Evolutionary conservation across 2,797 vertebrate species (phyloP).

Genomic region (Rhinogobio ventralis): DNA sequence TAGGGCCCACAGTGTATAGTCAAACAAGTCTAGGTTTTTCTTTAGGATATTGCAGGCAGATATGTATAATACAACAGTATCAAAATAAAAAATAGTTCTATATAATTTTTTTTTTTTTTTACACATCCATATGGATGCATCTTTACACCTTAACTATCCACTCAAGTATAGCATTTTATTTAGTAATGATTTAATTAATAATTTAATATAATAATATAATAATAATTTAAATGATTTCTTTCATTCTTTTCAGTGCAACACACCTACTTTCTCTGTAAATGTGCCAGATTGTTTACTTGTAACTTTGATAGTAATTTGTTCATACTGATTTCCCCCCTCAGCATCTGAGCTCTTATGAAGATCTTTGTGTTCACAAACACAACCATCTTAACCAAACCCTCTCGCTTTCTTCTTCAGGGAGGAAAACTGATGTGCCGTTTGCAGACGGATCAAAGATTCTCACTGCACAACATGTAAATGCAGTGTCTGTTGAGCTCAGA

Average conservation of each 20-base stretch:
- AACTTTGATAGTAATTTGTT: neutral
- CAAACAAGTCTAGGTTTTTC: too few species aligned
- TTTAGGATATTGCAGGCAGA: neutral
- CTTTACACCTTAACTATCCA: neutral
- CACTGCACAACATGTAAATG: constrained; percentile 46
- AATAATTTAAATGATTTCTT: neutral
- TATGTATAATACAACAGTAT: neutral
- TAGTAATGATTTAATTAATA: too few species aligned
- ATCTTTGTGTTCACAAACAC: neutral
- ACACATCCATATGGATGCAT: neutral
- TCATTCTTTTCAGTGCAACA: neutral
- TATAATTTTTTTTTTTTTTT: too few species aligned
- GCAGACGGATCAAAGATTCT: constrained; percentile 54
- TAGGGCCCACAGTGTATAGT: too few species aligned
- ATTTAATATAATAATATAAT: too few species aligned
- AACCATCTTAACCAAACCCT: neutral
- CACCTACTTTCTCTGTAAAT: neutral
- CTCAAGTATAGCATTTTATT: neutral
- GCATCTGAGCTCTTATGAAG: neutral
- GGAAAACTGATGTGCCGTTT: constrained; percentile 35
- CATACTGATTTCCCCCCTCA: neutral
- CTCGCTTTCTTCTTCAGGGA: constrained; percentile 31
- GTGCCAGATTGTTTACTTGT: neutral
- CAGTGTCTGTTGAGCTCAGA: constrained; percentile 24
- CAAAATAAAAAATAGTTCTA: neutral